Percentiles rank a stretch among this genome's conserved stretches.
Evolutionary conservation across 2,888 invertebrate species (phyloP).

Genomic region (Heliconius ismenius): DNA sequence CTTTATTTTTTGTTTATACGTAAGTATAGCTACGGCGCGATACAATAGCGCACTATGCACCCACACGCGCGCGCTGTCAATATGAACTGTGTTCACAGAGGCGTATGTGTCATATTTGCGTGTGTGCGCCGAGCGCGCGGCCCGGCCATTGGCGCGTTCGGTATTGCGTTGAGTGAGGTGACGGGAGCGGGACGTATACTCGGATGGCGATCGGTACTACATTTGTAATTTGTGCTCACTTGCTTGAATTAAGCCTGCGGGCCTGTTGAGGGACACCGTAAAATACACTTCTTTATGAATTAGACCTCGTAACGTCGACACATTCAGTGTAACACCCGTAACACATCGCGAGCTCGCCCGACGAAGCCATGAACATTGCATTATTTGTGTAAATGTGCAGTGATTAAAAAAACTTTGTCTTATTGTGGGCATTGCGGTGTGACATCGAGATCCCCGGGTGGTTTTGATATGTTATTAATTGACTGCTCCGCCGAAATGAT

Average conservation of each 20-base stretch:
- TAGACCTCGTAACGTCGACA: slow-evolving; percentile 24
- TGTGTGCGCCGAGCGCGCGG: slow-evolving; percentile 36
- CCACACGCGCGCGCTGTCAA: slow-evolving; percentile 52
- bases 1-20: slow-evolving; percentile 81
- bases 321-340: slow-evolving; percentile 36
- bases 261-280: slow-evolving; percentile 12
- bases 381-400: slow-evolving; percentile 58
- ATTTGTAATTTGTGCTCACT: slow-evolving; percentile 42
- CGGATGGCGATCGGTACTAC: slow-evolving; percentile 48
- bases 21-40: slow-evolving; percentile 64
- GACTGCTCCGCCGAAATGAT: slow-evolving; percentile 58
- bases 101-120: slow-evolving; percentile 42
- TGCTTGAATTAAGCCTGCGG: slow-evolving; percentile 32
- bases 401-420: slow-evolving; percentile 56
- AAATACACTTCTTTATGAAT: slow-evolving; percentile 29
- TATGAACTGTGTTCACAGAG: slow-evolving; percentile 58
- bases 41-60: slow-evolving; percentile 65
- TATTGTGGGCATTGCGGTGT: slow-evolving; percentile 48
- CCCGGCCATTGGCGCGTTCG: slow-evolving; percentile 36
- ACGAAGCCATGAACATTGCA: slow-evolving; percentile 58
- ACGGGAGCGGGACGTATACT: slow-evolving; percentile 42
- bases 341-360: slow-evolving; percentile 46
- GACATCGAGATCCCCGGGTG: slow-evolving; percentile 48
- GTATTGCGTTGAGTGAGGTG: slow-evolving; percentile 49
- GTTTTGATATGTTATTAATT: slow-evolving; percentile 58